Percentiles rank a stretch among this genome's conserved stretches.
Conservation (phyloP, 1,140 invertebrate genomes). For the Heliothis subflexa region DNA sequence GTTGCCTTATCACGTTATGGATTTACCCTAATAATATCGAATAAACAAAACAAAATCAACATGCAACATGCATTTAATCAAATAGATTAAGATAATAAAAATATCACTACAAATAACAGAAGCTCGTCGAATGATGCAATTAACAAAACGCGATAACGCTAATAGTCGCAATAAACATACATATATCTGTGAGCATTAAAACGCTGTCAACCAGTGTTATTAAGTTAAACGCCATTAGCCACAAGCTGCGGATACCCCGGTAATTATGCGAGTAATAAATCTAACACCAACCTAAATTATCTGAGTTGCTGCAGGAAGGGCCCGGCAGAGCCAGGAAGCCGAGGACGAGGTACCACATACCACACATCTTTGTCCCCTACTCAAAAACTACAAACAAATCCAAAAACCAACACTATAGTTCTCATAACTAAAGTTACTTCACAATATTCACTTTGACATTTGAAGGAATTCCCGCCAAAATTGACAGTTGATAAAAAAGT, state of each 20-base stretch:
- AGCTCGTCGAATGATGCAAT: constrained; percentile 5
- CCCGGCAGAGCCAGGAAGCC: constrained; percentile 64
- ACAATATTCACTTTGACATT: constrained; percentile 34
- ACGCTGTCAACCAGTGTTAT: constrained; percentile 51
- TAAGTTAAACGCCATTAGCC: constrained; percentile 59
- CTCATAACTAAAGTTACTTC: constrained; percentile 40
- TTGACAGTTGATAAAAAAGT: constrained; percentile 16
- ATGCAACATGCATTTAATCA: not conserved
- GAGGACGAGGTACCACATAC: constrained; percentile 58
- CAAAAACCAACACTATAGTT: constrained; percentile 30
- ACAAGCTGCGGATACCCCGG: constrained; percentile 50
- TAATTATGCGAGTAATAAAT: constrained; percentile 72
- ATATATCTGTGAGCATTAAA: constrained; percentile 48
- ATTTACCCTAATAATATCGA: not conserved
- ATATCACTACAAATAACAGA: constrained; percentile 6
- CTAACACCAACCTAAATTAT: constrained; percentile 75
- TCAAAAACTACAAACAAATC: constrained; percentile 30
- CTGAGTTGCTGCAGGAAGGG: constrained; percentile 72
- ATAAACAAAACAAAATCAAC: not conserved
- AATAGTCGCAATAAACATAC: constrained; percentile 48
- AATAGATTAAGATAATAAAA: constrained; percentile 16
- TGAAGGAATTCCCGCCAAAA: not conserved
- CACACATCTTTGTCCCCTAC: constrained; percentile 61
- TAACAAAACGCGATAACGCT: constrained; percentile 46
- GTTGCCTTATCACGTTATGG: too few species aligned